These are phyloP conservation scores for Clepsis dumicolana DNA, from an alignment of 2,888 invertebrate species.

Conservation along the genomic window DNA sequence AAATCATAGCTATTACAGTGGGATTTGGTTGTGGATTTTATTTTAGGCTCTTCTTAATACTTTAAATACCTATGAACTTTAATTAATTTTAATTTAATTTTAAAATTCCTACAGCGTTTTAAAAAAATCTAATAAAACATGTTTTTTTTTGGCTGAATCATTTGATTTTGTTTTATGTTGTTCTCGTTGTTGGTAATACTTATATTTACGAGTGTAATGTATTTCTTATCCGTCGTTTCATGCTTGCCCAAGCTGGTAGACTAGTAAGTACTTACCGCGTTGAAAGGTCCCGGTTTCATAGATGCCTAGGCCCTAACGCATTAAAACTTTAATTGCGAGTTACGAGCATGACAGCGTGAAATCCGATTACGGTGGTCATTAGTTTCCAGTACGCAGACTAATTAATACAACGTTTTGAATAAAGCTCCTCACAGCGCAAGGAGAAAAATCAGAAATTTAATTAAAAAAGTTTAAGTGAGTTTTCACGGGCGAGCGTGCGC, in stretches of 20 bases:
- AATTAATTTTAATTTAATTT: too few species aligned
- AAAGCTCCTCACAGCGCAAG: conserved; percentile 70
- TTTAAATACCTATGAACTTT: too few species aligned
- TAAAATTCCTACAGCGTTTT: too few species aligned
- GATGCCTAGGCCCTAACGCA: conserved; percentile 18
- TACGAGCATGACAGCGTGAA: conserved; percentile 64
- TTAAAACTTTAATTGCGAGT: conserved; percentile 41
- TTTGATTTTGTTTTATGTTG: too few species aligned
- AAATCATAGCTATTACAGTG: too few species aligned
- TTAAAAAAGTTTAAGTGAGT: conserved; percentile 86
- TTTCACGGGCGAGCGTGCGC: conserved; percentile 79
- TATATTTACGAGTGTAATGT: too few species aligned
- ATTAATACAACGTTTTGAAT: conserved; percentile 83
- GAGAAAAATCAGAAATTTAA: conserved; percentile 83
- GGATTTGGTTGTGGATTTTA: too few species aligned
- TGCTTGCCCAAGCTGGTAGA: neutral
- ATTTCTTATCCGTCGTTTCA: too few species aligned
- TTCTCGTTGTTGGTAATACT: too few species aligned
- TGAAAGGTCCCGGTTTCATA: neutral
- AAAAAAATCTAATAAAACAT: too few species aligned
- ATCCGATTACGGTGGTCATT: conserved; percentile 75
- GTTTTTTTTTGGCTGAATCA: too few species aligned
- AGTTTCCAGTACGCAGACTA: conserved; percentile 73
- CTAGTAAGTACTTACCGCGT: conserved; percentile 2
- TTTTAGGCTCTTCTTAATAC: too few species aligned